phyloP scores from a whole-genome alignment of 2,797 vertebrate species.

The Sparus aurata region DNA sequence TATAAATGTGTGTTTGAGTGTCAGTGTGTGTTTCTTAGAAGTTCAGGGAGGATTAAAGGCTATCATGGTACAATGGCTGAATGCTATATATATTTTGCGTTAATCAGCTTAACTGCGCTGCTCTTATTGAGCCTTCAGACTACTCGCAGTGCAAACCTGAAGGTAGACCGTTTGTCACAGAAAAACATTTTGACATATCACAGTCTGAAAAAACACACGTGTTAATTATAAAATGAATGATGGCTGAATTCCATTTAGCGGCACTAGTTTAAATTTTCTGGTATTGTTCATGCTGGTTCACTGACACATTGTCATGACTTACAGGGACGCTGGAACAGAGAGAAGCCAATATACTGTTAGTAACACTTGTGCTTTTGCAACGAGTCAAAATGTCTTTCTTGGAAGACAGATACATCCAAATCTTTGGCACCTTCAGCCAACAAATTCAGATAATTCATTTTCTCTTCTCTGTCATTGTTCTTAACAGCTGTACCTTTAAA shows the following conservation, averaged over 20 bases:
- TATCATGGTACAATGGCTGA: conserved; percentile 42
- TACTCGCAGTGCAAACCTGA: conserved; percentile 26
- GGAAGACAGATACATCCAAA: not conserved
- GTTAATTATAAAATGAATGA: not conserved
- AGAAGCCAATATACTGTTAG: too few relatives aligned
- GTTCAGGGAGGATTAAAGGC: conserved; percentile 51
- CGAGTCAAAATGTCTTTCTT: not conserved
- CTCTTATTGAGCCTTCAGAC: conserved; percentile 30
- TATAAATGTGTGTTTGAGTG: too few relatives aligned
- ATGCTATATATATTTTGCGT: conserved; percentile 42
- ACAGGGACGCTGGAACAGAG: too few relatives aligned
- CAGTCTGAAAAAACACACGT: not conserved
- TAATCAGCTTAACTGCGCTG: conserved; percentile 52
- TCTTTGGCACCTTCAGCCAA: not conserved
- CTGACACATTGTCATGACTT: too few relatives aligned
- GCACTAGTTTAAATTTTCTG: not conserved
- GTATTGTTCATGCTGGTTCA: too few relatives aligned
- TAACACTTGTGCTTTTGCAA: too few relatives aligned
- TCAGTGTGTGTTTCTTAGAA: conserved; percentile 24
- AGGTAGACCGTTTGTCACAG: conserved; percentile 7
- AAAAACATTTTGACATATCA: not conserved
- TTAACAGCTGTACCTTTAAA: not conserved
- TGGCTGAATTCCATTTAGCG: not conserved
- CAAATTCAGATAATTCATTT: not conserved
- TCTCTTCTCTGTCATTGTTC: not conserved